phyloP scores from a whole-genome alignment of 1,140 invertebrate species.

The Pogonomyrmex barbatus region DNA sequence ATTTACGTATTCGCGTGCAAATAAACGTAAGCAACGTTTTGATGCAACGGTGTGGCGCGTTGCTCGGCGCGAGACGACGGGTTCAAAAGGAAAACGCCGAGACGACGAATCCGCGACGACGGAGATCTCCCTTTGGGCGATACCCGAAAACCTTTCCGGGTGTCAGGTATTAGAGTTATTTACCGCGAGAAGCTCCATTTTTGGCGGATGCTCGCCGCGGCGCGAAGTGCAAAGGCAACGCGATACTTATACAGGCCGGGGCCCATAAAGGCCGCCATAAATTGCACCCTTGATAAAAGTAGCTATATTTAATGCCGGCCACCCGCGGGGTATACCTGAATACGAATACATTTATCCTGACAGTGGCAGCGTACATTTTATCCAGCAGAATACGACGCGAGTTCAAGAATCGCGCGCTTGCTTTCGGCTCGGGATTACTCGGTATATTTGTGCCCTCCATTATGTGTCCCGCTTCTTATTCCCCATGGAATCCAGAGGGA shows the following conservation, averaged over 20 bases:
- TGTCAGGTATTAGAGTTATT: slow-evolving; percentile 65
- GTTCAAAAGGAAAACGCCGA: slow-evolving; percentile 1
- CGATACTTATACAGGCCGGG: slow-evolving; percentile 45
- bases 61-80: neutral
- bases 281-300: slow-evolving; percentile 63
- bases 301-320: slow-evolving; percentile 45
- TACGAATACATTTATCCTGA: slow-evolving; percentile 50
- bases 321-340: slow-evolving; percentile 42
- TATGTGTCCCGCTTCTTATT: slow-evolving; percentile 1
- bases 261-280: slow-evolving; percentile 60
- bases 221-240: slow-evolving; percentile 26
- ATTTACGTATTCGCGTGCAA: slow-evolving; percentile 29
- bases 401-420: slow-evolving; percentile 22
- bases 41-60: neutral
- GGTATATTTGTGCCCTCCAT: slow-evolving; percentile 5
- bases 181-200: slow-evolving; percentile 58
- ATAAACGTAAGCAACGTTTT: slow-evolving; percentile 15
- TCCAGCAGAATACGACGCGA: slow-evolving; percentile 25
- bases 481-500: neutral
- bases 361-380: slow-evolving; percentile 46
- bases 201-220: slow-evolving; percentile 8
- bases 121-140: neutral
- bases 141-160: slow-evolving; percentile 46
- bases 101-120: slow-evolving; percentile 9
- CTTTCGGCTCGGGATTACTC: slow-evolving; percentile 1